Evolutionary conservation across 2,797 vertebrate species (phyloP).

Genomic region (Eurystomus glaucurus): DNA sequence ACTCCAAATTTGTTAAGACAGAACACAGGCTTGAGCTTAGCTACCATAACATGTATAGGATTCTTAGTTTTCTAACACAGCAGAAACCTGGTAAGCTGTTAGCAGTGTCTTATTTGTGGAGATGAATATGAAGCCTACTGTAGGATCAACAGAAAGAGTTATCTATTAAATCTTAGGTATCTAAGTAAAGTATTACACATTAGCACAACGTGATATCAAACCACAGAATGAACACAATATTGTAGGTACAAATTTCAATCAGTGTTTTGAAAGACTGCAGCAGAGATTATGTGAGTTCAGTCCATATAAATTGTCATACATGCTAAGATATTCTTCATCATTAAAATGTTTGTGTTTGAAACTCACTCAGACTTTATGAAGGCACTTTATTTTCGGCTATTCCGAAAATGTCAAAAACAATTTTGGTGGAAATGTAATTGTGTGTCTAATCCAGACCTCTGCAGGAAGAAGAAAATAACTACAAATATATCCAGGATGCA

Average conservation of each 20-base stretch:
- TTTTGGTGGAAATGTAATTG: neutral
- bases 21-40: neutral
- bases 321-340: neutral
- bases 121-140: neutral
- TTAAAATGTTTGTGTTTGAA: neutral
- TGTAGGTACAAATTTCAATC: neutral
- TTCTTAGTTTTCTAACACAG: neutral
- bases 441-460: neutral
- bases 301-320: neutral
- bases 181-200: neutral
- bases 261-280: neutral
- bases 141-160: neutral
- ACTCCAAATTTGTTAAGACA: neutral
- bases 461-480: neutral
- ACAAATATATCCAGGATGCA: neutral
- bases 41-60: neutral
- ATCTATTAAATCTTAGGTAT: neutral
- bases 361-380: neutral
- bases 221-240: neutral
- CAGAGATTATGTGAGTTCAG: neutral
- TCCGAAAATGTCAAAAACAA: neutral
- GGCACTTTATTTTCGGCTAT: rapidly evolving
- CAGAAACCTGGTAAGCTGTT: neutral
- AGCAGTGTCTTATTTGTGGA: neutral
- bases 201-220: neutral